Evolutionary conservation across 1,140 invertebrate genomes (phyloP), one percentile per base, ranked within the genome.

Genomic region (Adoxophyes honmai): DNA sequence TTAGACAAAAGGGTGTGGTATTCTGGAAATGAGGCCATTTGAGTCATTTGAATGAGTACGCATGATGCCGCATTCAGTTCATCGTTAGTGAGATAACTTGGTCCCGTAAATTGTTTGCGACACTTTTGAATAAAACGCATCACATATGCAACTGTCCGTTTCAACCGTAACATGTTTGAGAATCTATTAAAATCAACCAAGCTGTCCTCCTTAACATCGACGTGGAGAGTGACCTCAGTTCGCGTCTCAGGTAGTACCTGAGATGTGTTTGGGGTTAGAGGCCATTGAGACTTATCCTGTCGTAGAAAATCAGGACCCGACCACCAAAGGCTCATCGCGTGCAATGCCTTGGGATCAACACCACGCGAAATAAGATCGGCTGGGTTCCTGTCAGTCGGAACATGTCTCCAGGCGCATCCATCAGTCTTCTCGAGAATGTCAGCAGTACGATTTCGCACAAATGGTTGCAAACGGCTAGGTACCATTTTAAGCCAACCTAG

Each of bases 21-120:
- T 34, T 66, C 64, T 0, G 59, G 52, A 52, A 66, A 62, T 9
- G 64, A 66, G n/a, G 61, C 42, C 4, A 10, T 10, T 51, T 66
- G 64, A 11, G 37, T 18, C 3, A 39, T 39, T 38, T 11, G 10
- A 1, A 55, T 39, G 10, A 55, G n/a, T 28, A 28, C 2, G 6
- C 6, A 3, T 28, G 6, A 28, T 28, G 21, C 21, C 6, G 6
- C 21, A 28, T 28, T 28, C 6, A 28, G 6, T 28, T 28, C 21
- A 28, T 28, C 6, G 2, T 28, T 6, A 6, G 21, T 28, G 21
- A 28, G 21, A 6, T 28, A 28, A 28, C 21, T 2, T 6, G 21
- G 21, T 28, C 21, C 21, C 21, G 21, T 28, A 28, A 28, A 28
- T 28, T 28, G 21, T 6, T 6, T 28, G 21, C 21, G 21, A 6